Evolutionary conservation across 1,140 invertebrate genomes (phyloP), one percentile per base, ranked within the genome.

Genomic region (Tenebrio molitor): DNA sequence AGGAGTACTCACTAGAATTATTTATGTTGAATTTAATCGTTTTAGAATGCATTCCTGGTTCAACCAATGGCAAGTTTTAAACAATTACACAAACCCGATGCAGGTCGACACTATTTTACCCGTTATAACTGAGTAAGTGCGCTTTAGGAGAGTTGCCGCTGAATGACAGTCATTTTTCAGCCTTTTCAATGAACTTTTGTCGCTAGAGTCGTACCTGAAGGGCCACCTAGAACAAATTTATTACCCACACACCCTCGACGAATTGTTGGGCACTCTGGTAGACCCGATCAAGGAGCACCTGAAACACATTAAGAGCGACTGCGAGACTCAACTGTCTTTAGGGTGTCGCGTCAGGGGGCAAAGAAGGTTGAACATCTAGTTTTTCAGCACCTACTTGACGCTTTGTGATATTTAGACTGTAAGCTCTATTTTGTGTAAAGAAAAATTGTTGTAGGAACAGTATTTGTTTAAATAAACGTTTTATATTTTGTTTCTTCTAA

Each of bases 1-100:
- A n/a, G n/a, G n/a, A n/a, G n/a, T n/a, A n/a, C n/a, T n/a, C 16
- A 12, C 15, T 12, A 62, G 29, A 46, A 4, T 41, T 0, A 33
- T 5, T 41, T 66, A 69, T 53, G 67, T 53, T 68, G 42, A 7
- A 69, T 72, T 67, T 70, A 62, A 36, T 71, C 15, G 50, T 76
- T 86, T 84, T 74, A 91, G 90, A 78, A 86, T 91, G 58, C 81
- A 85, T 73, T 89, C 90, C 0, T 92, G 90, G 90, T 82, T 92
- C 80, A 91, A 91, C 82, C 84, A 86, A 2, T 91, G 90, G 90
- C 90, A 92, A 81, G 80, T 91, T 14, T 81, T 85, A 21, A 88
- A 88, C 72, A 87, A 86, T 73, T 90, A 88, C 71, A 90, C 87
- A 1, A 90, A 90, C 81, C 89, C 90, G 0, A 88, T 89, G 83